Percentiles rank a stretch among this genome's conserved stretches.
phyloP scores from a whole-genome alignment of 2,888 invertebrate species.

The Napeogenes sylphis region DNA sequence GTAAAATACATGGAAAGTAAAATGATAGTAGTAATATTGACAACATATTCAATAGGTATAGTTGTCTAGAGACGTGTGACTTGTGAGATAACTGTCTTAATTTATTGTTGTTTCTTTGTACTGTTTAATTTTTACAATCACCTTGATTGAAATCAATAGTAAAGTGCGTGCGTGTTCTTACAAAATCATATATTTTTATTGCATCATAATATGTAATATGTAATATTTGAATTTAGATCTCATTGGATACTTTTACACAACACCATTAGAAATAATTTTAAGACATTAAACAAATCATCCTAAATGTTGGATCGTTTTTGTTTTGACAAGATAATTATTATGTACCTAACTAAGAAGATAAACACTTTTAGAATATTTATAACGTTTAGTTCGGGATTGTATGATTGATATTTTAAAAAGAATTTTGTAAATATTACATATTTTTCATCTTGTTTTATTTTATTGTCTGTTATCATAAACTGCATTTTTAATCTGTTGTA shows the following conservation, averaged over 20 bases:
- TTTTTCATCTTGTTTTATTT: background rate
- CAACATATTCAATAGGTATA: too few relatives aligned
- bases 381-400: background rate
- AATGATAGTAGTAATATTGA: too few relatives aligned
- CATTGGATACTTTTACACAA: background rate
- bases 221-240: background rate
- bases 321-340: slow-evolving; percentile 26
- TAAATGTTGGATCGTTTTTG: slow-evolving; percentile 13
- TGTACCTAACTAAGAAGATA: slow-evolving; percentile 1
- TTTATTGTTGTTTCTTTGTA: too few relatives aligned
- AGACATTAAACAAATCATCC: slow-evolving; percentile 19
- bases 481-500: background rate
- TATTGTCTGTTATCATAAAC: background rate
- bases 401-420: background rate
- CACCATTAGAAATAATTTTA: background rate
- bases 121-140: too few relatives aligned
- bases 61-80: too few relatives aligned
- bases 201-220: background rate
- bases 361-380: slow-evolving; percentile 4
- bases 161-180: background rate
- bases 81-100: too few relatives aligned
- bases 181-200: slow-evolving; percentile 1
- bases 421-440: background rate
- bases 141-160: background rate
- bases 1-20: too few relatives aligned